phyloP scores from a whole-genome alignment of 92 coral and sea anemone species.

The Micromussa lordhowensis region DNA sequence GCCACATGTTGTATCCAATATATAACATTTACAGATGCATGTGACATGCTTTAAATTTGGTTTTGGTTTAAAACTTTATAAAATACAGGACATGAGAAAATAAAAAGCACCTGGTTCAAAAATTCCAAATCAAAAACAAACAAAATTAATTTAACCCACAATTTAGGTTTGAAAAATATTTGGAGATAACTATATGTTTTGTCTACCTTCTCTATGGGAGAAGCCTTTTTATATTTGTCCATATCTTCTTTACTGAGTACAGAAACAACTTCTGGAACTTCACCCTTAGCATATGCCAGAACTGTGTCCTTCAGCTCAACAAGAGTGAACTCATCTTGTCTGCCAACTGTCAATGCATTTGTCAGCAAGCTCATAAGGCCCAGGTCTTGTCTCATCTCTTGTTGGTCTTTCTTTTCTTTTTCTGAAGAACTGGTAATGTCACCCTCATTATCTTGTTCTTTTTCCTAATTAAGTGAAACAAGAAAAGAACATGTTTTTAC shows the following conservation, averaged over 20 bases:
- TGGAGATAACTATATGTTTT: too few relatives aligned
- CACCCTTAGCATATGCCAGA: slow-evolving; percentile 82
- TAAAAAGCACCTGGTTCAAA: not conserved
- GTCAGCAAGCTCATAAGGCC: slow-evolving; percentile 77
- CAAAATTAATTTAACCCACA: not conserved
- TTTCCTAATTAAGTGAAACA: not conserved
- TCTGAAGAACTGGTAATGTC: slow-evolving; percentile 10
- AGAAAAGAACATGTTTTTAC: not conserved
- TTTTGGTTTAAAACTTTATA: too few relatives aligned
- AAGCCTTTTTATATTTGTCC: slow-evolving; percentile 73
- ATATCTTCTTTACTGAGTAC: slow-evolving; percentile 76
- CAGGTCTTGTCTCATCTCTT: slow-evolving; percentile 41
- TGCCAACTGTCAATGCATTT: slow-evolving; percentile 73
- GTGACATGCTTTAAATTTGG: too few relatives aligned
- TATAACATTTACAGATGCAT: too few relatives aligned
- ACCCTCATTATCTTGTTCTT: slow-evolving; percentile 18
- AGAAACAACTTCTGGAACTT: slow-evolving; percentile 74
- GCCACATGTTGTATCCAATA: too few relatives aligned
- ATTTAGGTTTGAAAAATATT: not conserved
- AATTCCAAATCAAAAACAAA: not conserved
- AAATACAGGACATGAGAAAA: not conserved
- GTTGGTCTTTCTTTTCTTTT: slow-evolving; percentile 15
- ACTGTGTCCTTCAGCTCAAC: slow-evolving; percentile 75
- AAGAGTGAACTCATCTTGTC: slow-evolving; percentile 68
- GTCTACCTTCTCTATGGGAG: slow-evolving; percentile 74